These are phyloP conservation scores for Oikopleura dioica DNA, from an alignment of 23 tunicate species.

Conservation along the genomic window DNA sequence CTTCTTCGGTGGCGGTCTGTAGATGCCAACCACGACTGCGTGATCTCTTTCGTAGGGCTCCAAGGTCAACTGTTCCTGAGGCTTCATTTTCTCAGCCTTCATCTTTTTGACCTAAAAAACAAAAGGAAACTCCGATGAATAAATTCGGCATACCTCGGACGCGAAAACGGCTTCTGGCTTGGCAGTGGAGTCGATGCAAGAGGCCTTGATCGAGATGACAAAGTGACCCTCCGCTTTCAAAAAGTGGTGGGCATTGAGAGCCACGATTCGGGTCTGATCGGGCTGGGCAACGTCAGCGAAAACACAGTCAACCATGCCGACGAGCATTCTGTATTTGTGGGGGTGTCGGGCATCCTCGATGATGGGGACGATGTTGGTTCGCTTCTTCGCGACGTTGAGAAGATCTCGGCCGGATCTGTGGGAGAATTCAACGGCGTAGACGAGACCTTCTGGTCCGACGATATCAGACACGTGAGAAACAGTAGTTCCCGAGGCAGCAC, in stretches of 20 bases:
- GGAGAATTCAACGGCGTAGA: conserved; percentile 90
- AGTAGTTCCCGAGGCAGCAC: conserved; percentile 92
- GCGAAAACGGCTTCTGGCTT: conserved; percentile 95
- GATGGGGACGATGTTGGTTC: conserved; percentile 69
- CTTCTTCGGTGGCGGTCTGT: conserved; percentile 59
- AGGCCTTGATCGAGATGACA: conserved; percentile 86
- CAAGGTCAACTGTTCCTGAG: conserved; percentile 78
- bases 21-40: conserved; percentile 83
- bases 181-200: conserved; percentile 91
- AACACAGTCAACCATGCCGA: conserved; percentile 87
- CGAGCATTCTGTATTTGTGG: conserved; percentile 85
- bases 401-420: conserved; percentile 95
- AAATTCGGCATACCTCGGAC: conserved; percentile 16
- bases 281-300: conserved; percentile 99
- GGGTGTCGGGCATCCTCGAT: conserved; percentile 95
- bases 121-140: not conserved
- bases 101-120: conserved; percentile 37
- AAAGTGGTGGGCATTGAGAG: conserved; percentile 73
- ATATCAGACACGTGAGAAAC: conserved; percentile 92
- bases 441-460: conserved; percentile 85
- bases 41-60: conserved; percentile 93
- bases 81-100: conserved; percentile 82
- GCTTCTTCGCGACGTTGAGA: conserved; percentile 74
- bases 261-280: conserved; percentile 87
- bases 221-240: conserved; percentile 57